Conservation (phyloP, 2,797 vertebrate genomes). For the Lacerta viridis region DNA sequence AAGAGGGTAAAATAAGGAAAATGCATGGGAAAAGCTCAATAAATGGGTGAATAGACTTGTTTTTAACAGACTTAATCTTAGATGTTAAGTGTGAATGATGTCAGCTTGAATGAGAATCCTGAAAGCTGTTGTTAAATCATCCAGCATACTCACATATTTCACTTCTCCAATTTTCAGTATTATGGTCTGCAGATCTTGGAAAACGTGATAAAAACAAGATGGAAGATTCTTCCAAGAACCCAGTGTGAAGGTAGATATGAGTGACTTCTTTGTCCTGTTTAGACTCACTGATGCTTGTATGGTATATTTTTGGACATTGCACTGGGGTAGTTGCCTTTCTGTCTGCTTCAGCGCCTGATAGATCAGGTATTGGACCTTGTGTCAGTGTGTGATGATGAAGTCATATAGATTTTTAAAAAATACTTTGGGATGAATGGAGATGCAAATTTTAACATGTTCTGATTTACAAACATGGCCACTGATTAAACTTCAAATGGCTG, state of each 20-base stretch:
- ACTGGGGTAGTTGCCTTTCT: neutral
- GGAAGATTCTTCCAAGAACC: constrained; percentile 98
- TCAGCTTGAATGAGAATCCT: constrained; percentile 83
- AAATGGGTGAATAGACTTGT: constrained; percentile 82
- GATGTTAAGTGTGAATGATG: constrained; percentile 79
- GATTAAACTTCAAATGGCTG: neutral
- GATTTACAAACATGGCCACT: neutral
- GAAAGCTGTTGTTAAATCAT: constrained; percentile 60
- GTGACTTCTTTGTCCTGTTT: neutral
- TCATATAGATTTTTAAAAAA: neutral
- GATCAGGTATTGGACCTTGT: neutral
- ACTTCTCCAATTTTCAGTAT: constrained; percentile 95
- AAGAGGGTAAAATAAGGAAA: constrained; percentile 81
- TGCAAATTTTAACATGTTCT: neutral
- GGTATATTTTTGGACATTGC: neutral
- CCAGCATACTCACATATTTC: constrained; percentile 77
- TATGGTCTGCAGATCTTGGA: constrained; percentile 99
- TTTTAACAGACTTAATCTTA: constrained; percentile 81
- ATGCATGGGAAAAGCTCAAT: constrained; percentile 91
- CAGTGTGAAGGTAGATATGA: constrained; percentile 94
- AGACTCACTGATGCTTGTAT: neutral
- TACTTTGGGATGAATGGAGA: neutral
- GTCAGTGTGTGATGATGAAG: neutral
- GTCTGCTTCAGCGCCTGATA: neutral
- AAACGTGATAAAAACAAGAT: constrained; percentile 98